These are phyloP conservation scores for Craseonycteris thonglongyai DNA, from an alignment of 2,113 vertebrate species.

Conservation along the genomic window DNA sequence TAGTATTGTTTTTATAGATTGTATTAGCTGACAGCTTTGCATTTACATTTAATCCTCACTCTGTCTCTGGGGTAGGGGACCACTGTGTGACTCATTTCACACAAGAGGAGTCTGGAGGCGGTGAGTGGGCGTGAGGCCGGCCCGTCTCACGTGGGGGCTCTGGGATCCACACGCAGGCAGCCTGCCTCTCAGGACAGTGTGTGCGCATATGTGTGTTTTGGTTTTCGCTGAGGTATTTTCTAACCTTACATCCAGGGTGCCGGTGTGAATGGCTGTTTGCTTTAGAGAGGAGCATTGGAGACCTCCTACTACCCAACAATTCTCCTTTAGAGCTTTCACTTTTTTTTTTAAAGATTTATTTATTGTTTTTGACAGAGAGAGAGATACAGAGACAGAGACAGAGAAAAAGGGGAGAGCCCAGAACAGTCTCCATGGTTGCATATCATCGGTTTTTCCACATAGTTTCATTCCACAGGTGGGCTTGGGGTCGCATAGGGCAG, in stretches of 20 bases:
- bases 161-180: background rate
- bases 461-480: too few species aligned
- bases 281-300: background rate
- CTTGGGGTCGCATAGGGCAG: too few species aligned
- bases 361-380: too few species aligned
- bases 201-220: fast-evolving
- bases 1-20: background rate
- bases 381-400: too few species aligned
- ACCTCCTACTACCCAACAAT: background rate
- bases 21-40: background rate
- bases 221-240: background rate
- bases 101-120: background rate
- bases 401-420: too few species aligned
- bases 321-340: background rate
- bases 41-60: background rate
- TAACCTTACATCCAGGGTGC: background rate
- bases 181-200: background rate
- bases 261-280: background rate
- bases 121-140: background rate
- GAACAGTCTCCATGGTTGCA: too few species aligned
- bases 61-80: background rate
- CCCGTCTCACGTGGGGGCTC: too few species aligned
- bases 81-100: background rate
- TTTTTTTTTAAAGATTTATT: too few species aligned
- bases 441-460: too few species aligned